These are phyloP conservation scores for Lepidocyrtoides sp. DNA, from an alignment of 2,888 invertebrate genomes.

Conservation along the genomic window DNA sequence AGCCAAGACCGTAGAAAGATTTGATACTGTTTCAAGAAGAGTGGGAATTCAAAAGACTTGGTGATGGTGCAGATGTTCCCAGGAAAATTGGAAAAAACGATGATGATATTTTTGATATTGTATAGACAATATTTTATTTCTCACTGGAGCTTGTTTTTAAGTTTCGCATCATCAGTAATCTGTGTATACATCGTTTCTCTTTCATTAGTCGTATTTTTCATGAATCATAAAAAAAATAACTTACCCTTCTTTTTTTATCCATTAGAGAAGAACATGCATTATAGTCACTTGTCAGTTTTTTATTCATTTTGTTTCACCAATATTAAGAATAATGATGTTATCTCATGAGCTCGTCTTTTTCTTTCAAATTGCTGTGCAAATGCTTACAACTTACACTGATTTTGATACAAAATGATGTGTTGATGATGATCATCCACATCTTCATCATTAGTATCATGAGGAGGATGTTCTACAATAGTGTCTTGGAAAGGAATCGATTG, in stretches of 20 bases:
- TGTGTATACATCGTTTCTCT: background rate
- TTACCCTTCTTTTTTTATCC: background rate
- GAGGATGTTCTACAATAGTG: background rate
- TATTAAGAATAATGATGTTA: slow-evolving; percentile 48
- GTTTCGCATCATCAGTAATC: background rate
- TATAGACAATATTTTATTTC: background rate
- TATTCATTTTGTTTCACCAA: slow-evolving; percentile 1
- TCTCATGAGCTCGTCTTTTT: background rate
- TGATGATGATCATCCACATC: slow-evolving; percentile 56
- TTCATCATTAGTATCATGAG: slow-evolving; percentile 31
- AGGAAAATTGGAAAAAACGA: background rate
- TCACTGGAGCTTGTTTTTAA: background rate
- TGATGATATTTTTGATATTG: background rate
- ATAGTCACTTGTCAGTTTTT: background rate
- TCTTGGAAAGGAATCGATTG: slow-evolving; percentile 2
- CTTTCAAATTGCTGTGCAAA: background rate
- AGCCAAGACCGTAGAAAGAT: too few species aligned
- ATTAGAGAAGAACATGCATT: background rate
- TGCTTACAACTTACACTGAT: slow-evolving; percentile 36
- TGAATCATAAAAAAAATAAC: too few species aligned
- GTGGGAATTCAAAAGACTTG: too few species aligned
- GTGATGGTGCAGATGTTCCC: background rate
- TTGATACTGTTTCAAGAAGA: too few species aligned
- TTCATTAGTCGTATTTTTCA: slow-evolving; percentile 3
- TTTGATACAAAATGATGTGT: slow-evolving; percentile 42